A percentile compares a stretch with the other conserved stretches of the same genome.
Evolutionary conservation across 2,888 invertebrate genomes (phyloP).

Genomic region (Leptopilina drosophilae): DNA sequence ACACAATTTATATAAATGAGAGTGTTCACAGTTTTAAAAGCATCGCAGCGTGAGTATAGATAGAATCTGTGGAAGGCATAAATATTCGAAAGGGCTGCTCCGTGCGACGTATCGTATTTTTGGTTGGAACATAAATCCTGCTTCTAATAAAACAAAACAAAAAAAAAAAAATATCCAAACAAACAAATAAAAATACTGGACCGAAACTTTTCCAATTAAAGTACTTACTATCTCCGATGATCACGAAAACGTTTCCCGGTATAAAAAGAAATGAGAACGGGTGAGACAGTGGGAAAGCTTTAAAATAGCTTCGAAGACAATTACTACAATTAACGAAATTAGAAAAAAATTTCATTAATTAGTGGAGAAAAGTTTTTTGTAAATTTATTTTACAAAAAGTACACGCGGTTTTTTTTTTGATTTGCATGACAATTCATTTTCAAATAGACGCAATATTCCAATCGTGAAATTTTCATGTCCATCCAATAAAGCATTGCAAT

Average conservation of each 20-base stretch:
- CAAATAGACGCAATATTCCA: background rate
- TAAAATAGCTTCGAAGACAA: conserved; percentile 17
- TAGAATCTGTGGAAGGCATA: conserved; percentile 41
- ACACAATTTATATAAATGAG: conserved; percentile 30
- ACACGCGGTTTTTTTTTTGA: background rate
- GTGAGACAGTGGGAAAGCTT: conserved; percentile 6
- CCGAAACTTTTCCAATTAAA: conserved; percentile 70
- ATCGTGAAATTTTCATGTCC: conserved; percentile 1
- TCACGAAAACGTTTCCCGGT: conserved; percentile 61
- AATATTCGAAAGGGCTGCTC: conserved; percentile 35
- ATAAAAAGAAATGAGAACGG: conserved; percentile 14
- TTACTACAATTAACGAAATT: conserved; percentile 2
- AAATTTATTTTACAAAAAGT: background rate
- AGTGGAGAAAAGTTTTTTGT: background rate
- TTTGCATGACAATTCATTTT: background rate
- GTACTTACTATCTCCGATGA: conserved; percentile 67
- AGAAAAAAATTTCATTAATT: background rate
- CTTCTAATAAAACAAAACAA: conserved; percentile 41
- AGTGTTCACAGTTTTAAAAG: conserved; percentile 40
- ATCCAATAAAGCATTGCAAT: conserved; percentile 3
- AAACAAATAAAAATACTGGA: conserved; percentile 34
- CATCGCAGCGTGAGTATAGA: conserved; percentile 12
- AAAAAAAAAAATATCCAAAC: conserved; percentile 1
- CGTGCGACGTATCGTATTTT: conserved; percentile 37
- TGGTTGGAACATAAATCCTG: conserved; percentile 34